phyloP scores from a whole-genome alignment of 2,888 invertebrate genomes.

The Brenthis hecate region DNA sequence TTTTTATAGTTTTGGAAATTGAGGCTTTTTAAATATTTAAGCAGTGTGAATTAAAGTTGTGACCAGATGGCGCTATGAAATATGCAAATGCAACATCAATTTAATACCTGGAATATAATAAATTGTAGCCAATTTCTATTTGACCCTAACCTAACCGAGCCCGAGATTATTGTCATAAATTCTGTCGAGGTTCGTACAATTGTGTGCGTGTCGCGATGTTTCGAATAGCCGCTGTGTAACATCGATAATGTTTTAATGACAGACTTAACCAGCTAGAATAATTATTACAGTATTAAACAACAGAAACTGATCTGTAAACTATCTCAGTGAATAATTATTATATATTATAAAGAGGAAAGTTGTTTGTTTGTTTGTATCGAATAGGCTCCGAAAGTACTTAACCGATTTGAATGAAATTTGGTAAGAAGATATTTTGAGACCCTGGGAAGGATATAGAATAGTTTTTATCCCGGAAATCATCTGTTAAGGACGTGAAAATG shows the following conservation, averaged over 20 bases:
- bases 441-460: too few species aligned
- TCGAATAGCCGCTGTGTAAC: conserved; percentile 19
- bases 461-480: too few species aligned
- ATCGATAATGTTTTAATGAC: conserved; percentile 14
- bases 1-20: too few species aligned
- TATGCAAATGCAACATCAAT: conserved; percentile 55
- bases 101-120: conserved; percentile 55
- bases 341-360: too few species aligned
- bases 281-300: conserved; percentile 14
- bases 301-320: background rate
- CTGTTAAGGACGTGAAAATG: too few species aligned
- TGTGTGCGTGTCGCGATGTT: conserved; percentile 21
- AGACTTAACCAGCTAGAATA: conserved; percentile 10
- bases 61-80: conserved; percentile 40
- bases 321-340: too few species aligned
- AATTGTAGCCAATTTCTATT: conserved; percentile 62
- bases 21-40: background rate
- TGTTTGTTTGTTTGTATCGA: too few species aligned
- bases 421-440: too few species aligned
- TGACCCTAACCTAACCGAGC: conserved; percentile 58
- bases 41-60: conserved; percentile 16
- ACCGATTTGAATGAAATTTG: too few species aligned
- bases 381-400: too few species aligned
- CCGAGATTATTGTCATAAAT: conserved; percentile 76
- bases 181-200: conserved; percentile 42